Conservation (phyloP, 2,888 invertebrate genomes). For the Caenorhabditis macrosperma region DNA sequence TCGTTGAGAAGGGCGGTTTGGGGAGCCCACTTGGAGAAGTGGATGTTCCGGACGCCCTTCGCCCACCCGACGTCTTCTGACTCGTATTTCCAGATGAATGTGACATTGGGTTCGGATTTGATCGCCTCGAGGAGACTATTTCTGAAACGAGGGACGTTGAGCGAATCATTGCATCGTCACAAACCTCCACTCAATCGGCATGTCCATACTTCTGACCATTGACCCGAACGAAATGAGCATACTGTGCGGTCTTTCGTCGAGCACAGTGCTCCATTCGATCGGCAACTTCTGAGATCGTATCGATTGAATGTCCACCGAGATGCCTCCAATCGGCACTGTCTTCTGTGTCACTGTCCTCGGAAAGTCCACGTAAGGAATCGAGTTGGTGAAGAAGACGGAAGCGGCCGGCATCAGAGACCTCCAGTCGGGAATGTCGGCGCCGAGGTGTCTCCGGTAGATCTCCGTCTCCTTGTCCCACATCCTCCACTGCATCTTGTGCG, state of each 20-base stretch:
- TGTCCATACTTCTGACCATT: constrained; percentile 26
- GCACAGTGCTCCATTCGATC: too few relatives aligned
- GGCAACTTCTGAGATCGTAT: too few relatives aligned
- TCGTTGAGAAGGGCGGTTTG: too few relatives aligned
- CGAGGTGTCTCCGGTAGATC: constrained; percentile 17
- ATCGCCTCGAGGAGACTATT: constrained; percentile 29
- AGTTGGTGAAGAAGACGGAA: constrained; percentile 55
- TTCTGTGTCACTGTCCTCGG: constrained; percentile 55
- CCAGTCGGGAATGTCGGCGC: constrained; percentile 28
- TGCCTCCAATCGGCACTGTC: constrained; percentile 61
- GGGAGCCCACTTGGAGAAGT: too few relatives aligned
- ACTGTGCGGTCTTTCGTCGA: constrained; percentile 8
- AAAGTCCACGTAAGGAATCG: constrained; percentile 62
- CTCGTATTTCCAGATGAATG: too few relatives aligned
- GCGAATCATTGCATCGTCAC: too few relatives aligned
- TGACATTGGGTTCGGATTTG: constrained; percentile 16
- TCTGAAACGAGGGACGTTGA: constrained; percentile 3
- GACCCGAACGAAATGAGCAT: constrained; percentile 54
- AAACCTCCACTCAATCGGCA: constrained; percentile 16
- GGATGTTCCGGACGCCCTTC: too few relatives aligned
- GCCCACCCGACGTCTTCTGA: too few relatives aligned
- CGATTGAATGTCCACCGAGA: constrained; percentile 51
- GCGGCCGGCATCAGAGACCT: constrained; percentile 47
- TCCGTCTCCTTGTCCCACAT: constrained; percentile 32
- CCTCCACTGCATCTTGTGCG: constrained; percentile 1